phyloP scores from a whole-genome alignment of 2,888 invertebrate species.

The Saturnia japonica region DNA sequence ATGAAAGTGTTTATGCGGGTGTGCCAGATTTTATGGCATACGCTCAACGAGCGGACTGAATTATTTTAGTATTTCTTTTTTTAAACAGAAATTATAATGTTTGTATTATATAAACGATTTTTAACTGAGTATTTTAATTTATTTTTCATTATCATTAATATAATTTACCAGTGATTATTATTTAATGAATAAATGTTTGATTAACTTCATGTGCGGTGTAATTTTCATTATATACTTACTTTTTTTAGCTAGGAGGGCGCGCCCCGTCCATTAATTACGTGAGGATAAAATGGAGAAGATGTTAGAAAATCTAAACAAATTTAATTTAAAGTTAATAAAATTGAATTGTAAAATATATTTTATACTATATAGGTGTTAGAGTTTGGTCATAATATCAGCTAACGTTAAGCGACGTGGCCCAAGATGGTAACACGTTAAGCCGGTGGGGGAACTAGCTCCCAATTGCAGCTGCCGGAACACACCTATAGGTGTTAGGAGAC shows the following conservation, averaged over 20 bases:
- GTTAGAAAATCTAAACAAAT: no score
- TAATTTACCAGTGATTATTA: neutral
- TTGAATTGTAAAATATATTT: no score
- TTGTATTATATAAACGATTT: neutral
- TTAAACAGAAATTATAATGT: neutral
- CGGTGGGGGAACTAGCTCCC: no score
- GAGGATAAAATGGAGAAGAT: no score
- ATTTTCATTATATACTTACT: neutral
- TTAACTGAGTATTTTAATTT: neutral
- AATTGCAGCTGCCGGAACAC: no score
- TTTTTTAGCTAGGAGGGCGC: neutral
- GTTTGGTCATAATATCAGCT: no score
- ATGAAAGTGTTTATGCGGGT: constrained; percentile 34
- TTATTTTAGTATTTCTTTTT: neutral
- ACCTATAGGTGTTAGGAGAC: no score
- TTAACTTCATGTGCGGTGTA: neutral
- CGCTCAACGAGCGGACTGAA: constrained; percentile 21
- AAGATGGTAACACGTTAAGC: no score
- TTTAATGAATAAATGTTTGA: neutral
- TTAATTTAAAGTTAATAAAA: no score
- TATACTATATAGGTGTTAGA: no score
- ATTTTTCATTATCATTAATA: neutral
- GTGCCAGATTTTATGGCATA: constrained; percentile 38
- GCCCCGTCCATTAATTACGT: no score
- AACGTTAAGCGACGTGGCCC: no score